These are phyloP conservation scores for Choloepus didactylus DNA, from an alignment of 2,797 vertebrate species.

Conservation along the genomic window DNA sequence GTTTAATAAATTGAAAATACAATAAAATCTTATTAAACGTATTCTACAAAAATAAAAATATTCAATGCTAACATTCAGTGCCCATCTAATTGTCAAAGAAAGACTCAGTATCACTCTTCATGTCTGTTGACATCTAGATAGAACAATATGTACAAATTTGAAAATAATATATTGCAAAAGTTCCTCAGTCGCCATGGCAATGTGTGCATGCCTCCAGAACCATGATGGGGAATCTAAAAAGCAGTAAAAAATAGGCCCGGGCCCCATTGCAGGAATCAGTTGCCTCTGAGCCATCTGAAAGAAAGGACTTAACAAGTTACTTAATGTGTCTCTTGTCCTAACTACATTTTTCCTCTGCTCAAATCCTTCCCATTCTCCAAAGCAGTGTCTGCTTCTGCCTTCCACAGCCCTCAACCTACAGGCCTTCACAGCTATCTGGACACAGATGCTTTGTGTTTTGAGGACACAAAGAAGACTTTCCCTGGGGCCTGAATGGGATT, in stretches of 20 bases:
- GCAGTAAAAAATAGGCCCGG: neutral
- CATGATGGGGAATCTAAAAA: neutral
- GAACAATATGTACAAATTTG: neutral
- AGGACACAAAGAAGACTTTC: neutral
- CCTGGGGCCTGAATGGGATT: neutral
- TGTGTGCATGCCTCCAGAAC: neutral
- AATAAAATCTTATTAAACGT: neutral
- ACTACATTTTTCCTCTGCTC: neutral
- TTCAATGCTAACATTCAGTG: neutral
- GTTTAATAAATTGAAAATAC: conserved; percentile 42
- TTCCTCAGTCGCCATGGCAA: neutral
- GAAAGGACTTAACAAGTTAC: neutral
- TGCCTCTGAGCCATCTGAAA: neutral
- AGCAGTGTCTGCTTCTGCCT: neutral
- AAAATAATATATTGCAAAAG: neutral
- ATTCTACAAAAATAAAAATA: neutral
- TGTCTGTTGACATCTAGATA: neutral
- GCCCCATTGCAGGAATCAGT: neutral
- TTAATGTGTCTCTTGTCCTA: conserved; percentile 23
- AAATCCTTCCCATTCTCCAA: neutral
- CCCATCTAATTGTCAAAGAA: neutral
- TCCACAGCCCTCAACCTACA: neutral
- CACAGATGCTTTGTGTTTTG: neutral
- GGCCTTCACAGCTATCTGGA: neutral
- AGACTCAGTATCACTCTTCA: neutral